phyloP scores from a whole-genome alignment of 2,113 vertebrate species.

The Galbula dea region DNA sequence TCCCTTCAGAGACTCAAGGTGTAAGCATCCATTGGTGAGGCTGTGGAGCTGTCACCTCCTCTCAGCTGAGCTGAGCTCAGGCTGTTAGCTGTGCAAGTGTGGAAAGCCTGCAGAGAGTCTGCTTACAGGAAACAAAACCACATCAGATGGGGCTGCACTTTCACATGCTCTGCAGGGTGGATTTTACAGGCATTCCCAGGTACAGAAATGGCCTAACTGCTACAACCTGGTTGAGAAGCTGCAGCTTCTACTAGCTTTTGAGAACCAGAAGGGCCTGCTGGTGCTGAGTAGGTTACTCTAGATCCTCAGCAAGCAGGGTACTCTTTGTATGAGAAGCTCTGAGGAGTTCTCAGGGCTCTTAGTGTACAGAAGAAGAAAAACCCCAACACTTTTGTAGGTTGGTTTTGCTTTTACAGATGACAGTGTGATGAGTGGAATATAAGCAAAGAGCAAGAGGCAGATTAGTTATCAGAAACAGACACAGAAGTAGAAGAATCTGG shows the following conservation, averaged over 20 bases:
- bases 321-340: not conserved
- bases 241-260: not conserved
- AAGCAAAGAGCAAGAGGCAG: not conserved
- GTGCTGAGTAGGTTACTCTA: not conserved
- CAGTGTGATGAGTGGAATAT: not conserved
- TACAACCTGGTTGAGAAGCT: not conserved
- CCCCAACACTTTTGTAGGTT: not conserved
- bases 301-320: not conserved
- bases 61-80: not conserved
- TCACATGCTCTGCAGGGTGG: not conserved
- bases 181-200: not conserved
- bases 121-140: not conserved
- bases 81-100: not conserved
- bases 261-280: not conserved
- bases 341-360: not conserved
- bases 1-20: not conserved
- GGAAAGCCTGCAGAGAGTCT: not conserved
- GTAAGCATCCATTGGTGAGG: not conserved
- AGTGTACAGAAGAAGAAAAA: not conserved
- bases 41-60: not conserved
- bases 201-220: not conserved
- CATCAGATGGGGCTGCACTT: not conserved
- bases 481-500: not conserved
- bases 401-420: not conserved
- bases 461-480: not conserved